Evolutionary conservation across 2,888 invertebrate genomes (phyloP).

Genomic region (Eledona agricola): DNA sequence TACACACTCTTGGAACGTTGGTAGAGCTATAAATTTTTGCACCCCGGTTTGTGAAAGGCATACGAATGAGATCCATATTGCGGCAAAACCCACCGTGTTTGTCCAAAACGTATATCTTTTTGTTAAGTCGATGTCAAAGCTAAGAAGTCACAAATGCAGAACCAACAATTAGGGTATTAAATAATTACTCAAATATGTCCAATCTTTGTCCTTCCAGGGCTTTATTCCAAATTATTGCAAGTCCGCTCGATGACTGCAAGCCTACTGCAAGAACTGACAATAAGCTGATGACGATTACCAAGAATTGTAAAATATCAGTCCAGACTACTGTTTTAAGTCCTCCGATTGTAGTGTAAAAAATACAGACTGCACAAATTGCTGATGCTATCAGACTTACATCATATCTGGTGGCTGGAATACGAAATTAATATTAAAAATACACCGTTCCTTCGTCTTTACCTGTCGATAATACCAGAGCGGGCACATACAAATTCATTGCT

Average conservation of each 20-base stretch:
- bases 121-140: conserved; percentile 69
- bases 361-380: conserved; percentile 74
- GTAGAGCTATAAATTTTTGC: conserved; percentile 66
- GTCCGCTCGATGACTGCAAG: conserved; percentile 48
- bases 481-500: conserved; percentile 75
- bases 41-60: conserved; percentile 54
- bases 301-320: conserved; percentile 66
- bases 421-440: neutral
- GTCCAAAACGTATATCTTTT: conserved; percentile 71
- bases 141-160: conserved; percentile 52
- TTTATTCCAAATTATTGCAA: conserved; percentile 67
- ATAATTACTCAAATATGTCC: conserved; percentile 69
- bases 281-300: conserved; percentile 64
- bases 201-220: conserved; percentile 67
- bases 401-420: conserved; percentile 70
- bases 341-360: conserved; percentile 75
- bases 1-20: conserved; percentile 68
- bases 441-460: conserved; percentile 62
- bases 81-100: conserved; percentile 66
- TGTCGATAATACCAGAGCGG: conserved; percentile 74
- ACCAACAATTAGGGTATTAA: neutral
- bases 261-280: conserved; percentile 63
- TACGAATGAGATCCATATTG: conserved; percentile 58
- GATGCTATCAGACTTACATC: conserved; percentile 71
- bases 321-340: conserved; percentile 73